Evolutionary conservation across 2,888 invertebrate genomes (phyloP), one percentile per base, ranked within the genome.

Genomic region (Drosophila paucipuncta): DNA sequence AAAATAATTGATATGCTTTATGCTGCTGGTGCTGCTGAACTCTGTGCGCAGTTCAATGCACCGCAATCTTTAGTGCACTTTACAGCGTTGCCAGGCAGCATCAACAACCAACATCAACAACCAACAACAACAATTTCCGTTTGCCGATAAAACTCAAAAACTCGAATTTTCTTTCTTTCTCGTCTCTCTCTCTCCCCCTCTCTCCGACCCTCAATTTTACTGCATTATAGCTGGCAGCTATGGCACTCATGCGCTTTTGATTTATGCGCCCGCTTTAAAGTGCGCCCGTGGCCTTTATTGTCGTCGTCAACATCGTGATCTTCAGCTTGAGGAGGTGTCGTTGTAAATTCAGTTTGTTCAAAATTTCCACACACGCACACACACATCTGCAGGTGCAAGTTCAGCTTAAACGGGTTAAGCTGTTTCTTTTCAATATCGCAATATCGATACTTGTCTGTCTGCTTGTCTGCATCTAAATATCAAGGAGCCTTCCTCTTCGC

Each of bases 1-100:
- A 47, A 68, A 85, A 84, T 78, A 86, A 87, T 80, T 87, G 87
- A 85, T 85, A 85, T 81, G 83, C 77, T 75, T 39, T 52, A 54
- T 58, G 43, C 65, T 54, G 50, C 54, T 58, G 67, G 54, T 33
- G 41, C 16, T 53, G 65, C 41, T 71, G 78, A 67, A 78, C 76
- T 78, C 79, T 64, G 39, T 18, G 43, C n/a, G 25, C 64, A 71
- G 82, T 82, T 80, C 83, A 80, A 70, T 80, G 82, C 68, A 68
- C 82, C 68, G 68, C 57, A 67, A 76, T 77, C 68, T 61, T 47
- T 50, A 25, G 25, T 50, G n/a, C n/a, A 31, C 30, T 58, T 58
- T 16, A 39, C 39, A 58, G 54, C 39, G 50, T 66, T 74, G 76
- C 63, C 49, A 49, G 39, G 58, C 66, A 68, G 64, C 72, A 71